Evolutionary conservation across 64 coral and sea anemone genomes (phyloP), one percentile per base, ranked within the genome.

Genomic region (Actinia equina): DNA sequence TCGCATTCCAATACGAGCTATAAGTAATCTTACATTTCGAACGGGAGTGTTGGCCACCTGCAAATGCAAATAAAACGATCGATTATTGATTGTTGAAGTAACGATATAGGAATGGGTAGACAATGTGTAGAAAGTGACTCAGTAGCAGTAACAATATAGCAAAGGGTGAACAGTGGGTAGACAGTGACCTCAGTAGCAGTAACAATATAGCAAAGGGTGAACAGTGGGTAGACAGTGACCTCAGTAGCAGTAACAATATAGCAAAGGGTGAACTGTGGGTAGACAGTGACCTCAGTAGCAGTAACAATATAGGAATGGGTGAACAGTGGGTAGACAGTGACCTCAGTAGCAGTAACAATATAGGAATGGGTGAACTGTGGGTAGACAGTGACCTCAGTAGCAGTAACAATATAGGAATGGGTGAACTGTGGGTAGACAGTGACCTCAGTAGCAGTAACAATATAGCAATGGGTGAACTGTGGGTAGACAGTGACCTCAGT

Each of bases 41-140:
- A 98, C 89, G 16, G 88, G 77, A 86, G 86, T 87, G 41, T 93
- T 98, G 44, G 95, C 91, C 53, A 98, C 86, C 95, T 98, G 17
- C 55, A 82, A 43, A 81, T 23, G 45, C 62, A 70, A 84, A 52
- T 18, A 84, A 15, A 61, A 74, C 3, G 17, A 41, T 57, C 44
- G 17, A 20, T 42, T 20, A 79, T 37, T 79, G 30, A 42, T 79
- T 42, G 14, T 15, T 17, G n/a, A 25, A 37, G 30, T 37, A 37
- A 37, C 30, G 1, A 46, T 79, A 49, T 2, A 6, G 46, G 3
- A 49, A 8, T 8, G 46, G 7, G 46, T 49, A 2, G 30, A 37
- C 30, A 37, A 37, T 37, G 30, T 0, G 30, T 37, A 37, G 30
- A 37, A 0, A 37, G 30, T 37, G 30, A 37, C 30, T 77, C 11